Base-by-base conservation (phyloP, 2,113 vertebrate species). In the Etheostoma spectabile region DNA sequence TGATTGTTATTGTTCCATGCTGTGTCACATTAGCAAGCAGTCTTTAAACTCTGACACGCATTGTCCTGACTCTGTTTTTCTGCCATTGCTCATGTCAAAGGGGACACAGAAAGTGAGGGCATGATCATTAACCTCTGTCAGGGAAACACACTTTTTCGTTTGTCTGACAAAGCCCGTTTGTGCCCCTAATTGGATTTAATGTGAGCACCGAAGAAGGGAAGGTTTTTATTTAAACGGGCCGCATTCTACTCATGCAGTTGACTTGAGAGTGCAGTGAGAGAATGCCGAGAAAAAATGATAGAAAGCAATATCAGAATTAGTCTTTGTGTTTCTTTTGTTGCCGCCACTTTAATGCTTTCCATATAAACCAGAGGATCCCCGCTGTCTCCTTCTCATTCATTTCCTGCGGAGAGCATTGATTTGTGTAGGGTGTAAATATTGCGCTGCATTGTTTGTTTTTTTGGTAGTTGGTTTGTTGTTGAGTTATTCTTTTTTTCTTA, bases 361-460 rank as follows among this genome's bases (percentile, higher is more conserved):
- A 79, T 77, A 64, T 70, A 83, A 82, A 88, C 80, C 82, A 80
- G 45, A 60, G 61, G 22, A 83, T 71, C 80, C 83, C 82, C 3
- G 66, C 85, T 79, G 82, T 88, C 82, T 85, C 86, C 79, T 46
- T 77, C 61, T 74, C 88, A 76, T 87, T 22, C 66, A 82, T 91
- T 90, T 89, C 85, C 87, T 92, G 75, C 88, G 87, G 91, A 93
- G 78, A 86, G 85, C 62, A 73, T 78, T 59, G 65, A 42, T 91
- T 92, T 91, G 89, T 94, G 93, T 89, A 83, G 84, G 89, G 76
- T 95, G 95, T 95, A 95, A 95, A 95, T 95, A 95, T 89, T 88
- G 92, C 86, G 91, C 92, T 91, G 88, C 90, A 91, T 91, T 91
- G 89, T 91, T 94, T 42, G 38, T 42, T 94, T 90, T 78, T 90